A percentile compares a stretch with the other conserved stretches of the same genome.
Conservation (phyloP, 2,113 vertebrate species). For the Boleophthalmus pectinirostris region DNA sequence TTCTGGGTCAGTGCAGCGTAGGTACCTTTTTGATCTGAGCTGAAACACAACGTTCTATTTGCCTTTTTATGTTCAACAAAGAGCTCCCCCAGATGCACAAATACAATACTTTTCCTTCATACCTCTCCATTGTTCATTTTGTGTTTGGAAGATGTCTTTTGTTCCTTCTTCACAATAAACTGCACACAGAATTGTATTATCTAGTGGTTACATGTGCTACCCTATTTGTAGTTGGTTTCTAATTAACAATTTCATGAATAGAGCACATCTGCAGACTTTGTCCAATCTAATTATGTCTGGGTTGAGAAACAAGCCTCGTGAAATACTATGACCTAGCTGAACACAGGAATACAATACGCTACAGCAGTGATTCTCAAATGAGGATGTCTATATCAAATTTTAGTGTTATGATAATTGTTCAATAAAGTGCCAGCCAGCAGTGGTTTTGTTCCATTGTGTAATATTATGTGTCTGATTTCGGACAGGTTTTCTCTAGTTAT, state of each 20-base stretch:
- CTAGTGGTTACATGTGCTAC: background rate
- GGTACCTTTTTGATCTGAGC: constrained; percentile 1
- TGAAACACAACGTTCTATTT: background rate
- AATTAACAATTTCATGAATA: constrained; percentile 19
- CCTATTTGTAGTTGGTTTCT: background rate
- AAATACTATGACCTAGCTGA: constrained; percentile 32
- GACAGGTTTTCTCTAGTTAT: no score
- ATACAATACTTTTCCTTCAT: background rate
- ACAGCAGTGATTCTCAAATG: background rate
- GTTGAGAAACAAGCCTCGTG: constrained; percentile 56
- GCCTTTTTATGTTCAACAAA: constrained; percentile 8
- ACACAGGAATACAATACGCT: constrained; percentile 12
- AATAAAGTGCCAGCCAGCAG: no score
- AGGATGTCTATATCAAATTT: background rate
- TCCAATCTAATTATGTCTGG: constrained; percentile 25
- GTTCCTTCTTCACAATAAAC: background rate
- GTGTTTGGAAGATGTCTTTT: background rate
- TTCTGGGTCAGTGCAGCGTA: background rate
- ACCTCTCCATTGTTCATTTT: background rate
- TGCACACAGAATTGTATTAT: background rate
- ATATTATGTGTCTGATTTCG: no score
- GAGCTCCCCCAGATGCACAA: background rate
- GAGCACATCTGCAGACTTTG: constrained; percentile 37
- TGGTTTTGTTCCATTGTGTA: no score
- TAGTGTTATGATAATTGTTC: background rate